Percentiles rank a stretch among this genome's conserved stretches.
Evolutionary conservation across 2,113 vertebrate genomes (phyloP).

Genomic region (Clinocottus analis): DNA sequence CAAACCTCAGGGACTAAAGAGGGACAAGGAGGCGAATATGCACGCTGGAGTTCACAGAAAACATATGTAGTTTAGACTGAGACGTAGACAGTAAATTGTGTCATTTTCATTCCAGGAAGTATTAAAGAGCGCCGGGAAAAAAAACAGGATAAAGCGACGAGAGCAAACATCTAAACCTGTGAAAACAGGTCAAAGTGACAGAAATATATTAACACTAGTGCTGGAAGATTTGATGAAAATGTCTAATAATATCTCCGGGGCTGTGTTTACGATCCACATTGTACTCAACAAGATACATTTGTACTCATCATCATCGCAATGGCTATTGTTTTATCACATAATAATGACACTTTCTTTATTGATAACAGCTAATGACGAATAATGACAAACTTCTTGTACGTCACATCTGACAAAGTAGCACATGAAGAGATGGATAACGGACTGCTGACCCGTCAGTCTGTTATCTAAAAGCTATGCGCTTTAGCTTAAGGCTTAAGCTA

Average conservation of each 20-base stretch:
- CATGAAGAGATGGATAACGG: neutral
- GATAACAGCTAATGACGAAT: neutral
- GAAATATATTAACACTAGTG: neutral
- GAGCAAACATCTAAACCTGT: neutral
- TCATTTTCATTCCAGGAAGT: neutral
- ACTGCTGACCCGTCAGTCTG: neutral
- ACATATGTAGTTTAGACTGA: constrained; percentile 20
- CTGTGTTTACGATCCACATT: neutral
- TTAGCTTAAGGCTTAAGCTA: neutral
- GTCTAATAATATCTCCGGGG: neutral
- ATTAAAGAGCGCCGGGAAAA: neutral
- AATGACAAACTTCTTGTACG: neutral
- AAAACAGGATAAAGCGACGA: constrained; percentile 1
- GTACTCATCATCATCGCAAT: neutral
- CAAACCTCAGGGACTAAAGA: constrained; percentile 65
- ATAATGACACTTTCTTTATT: neutral
- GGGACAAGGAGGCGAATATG: constrained; percentile 54
- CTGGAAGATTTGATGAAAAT: neutral
- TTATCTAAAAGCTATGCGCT: neutral
- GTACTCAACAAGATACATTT: neutral
- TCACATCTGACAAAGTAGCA: neutral
- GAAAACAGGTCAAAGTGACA: neutral
- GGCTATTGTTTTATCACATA: neutral
- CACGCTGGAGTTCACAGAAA: constrained; percentile 14
- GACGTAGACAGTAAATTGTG: constrained; percentile 19